phyloP scores from a whole-genome alignment of 2,888 invertebrate species.

The Limenitis camilla region DNA sequence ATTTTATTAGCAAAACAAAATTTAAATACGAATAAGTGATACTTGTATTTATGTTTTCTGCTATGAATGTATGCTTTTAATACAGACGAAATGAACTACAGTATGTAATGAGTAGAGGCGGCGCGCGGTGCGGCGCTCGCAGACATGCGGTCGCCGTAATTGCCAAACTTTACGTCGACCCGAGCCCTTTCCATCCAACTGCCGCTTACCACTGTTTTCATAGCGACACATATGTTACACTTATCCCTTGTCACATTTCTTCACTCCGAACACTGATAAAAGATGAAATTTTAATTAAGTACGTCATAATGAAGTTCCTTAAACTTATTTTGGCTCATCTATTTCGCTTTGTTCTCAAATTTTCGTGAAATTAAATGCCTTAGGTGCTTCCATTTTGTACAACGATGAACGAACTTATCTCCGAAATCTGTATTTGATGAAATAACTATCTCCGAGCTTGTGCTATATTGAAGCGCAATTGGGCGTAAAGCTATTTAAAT shows the following conservation, averaged over 20 bases:
- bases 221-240: conserved; percentile 52
- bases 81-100: conserved; percentile 66
- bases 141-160: conserved; percentile 74
- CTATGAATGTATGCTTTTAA: conserved; percentile 50
- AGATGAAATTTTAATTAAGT: conserved; percentile 3
- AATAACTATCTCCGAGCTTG: conserved; percentile 64
- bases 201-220: conserved; percentile 66
- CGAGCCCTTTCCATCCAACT: conserved; percentile 48
- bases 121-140: conserved; percentile 47
- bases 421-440: conserved; percentile 63
- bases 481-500: conserved; percentile 74
- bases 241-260: conserved; percentile 12
- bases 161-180: conserved; percentile 68
- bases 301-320: conserved; percentile 5
- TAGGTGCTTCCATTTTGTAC: conserved; percentile 32
- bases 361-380: conserved; percentile 23
- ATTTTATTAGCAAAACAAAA: neutral
- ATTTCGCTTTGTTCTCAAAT: conserved; percentile 7
- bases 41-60: neutral
- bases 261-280: neutral
- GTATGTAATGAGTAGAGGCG: conserved; percentile 67
- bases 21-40: neutral
- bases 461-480: conserved; percentile 70
- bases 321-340: conserved; percentile 10
- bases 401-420: conserved; percentile 41